phyloP scores from a whole-genome alignment of 2,113 vertebrate species.

The Hippocampus mohnikei region DNA sequence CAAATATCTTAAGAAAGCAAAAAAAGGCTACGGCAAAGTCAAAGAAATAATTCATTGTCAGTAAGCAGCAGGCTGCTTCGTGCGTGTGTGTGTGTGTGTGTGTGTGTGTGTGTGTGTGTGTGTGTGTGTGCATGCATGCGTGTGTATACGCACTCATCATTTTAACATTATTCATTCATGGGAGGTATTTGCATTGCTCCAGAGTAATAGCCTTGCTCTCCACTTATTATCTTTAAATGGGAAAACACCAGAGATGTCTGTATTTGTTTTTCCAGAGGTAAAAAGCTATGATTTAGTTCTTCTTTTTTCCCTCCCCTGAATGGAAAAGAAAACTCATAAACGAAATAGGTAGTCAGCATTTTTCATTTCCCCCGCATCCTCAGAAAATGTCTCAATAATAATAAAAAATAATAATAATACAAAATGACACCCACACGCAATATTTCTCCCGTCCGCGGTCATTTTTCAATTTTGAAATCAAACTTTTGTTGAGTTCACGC shows the following conservation, averaged over 20 bases:
- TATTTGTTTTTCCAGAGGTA: not conserved
- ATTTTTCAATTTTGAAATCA: no score
- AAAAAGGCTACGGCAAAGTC: not conserved
- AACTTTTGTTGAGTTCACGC: no score
- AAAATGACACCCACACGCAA: slow-evolving; percentile 5
- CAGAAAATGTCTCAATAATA: slow-evolving; percentile 30
- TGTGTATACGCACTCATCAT: not conserved
- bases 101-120: not conserved
- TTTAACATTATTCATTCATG: not conserved
- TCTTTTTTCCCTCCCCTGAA: slow-evolving; percentile 23
- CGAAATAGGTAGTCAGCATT: slow-evolving; percentile 34
- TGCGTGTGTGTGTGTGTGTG: no score
- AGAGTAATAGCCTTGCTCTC: not conserved
- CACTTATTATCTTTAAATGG: not conserved
- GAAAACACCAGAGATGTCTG: not conserved
- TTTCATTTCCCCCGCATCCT: slow-evolving; percentile 38
- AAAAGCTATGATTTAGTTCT: not conserved
- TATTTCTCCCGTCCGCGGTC: slow-evolving; percentile 16
- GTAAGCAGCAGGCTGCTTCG: not conserved
- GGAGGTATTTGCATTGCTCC: not conserved
- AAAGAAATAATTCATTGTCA: not conserved
- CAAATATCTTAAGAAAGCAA: not conserved
- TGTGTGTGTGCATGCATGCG: no score
- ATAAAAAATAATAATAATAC: slow-evolving; percentile 6
- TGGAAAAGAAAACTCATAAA: slow-evolving; percentile 44